A percentile compares a stretch with the other conserved stretches of the same genome.
Conservation (phyloP, 2,797 vertebrate genomes). For the Sebastes glaucus region DNA sequence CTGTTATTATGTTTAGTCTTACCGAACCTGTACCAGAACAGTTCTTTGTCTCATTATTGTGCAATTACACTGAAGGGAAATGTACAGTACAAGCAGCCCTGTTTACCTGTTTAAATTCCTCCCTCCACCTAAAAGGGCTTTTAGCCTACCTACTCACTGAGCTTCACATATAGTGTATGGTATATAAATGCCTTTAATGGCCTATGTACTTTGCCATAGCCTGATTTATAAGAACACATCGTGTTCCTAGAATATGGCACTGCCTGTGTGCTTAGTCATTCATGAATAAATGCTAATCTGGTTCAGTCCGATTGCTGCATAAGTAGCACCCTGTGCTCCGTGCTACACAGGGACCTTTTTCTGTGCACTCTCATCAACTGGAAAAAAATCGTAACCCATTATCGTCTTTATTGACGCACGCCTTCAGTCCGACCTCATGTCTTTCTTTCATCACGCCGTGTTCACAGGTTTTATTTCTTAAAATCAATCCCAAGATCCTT, state of each 20-base stretch:
- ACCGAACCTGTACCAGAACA: not conserved
- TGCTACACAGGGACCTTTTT: not conserved
- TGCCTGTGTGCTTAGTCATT: not conserved
- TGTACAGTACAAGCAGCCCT: not conserved
- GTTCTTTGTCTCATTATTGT: not conserved
- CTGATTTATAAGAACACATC: not conserved
- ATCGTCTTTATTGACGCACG: not conserved
- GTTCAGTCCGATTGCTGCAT: not conserved
- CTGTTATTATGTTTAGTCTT: not conserved
- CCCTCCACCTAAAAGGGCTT: not conserved
- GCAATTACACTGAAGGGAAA: not conserved
- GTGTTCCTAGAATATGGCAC: not conserved
- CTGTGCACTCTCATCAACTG: not conserved
- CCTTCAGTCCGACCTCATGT: not conserved
- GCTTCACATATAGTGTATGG: not conserved
- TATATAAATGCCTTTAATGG: not conserved
- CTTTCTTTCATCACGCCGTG: not conserved
- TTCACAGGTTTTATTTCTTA: not conserved
- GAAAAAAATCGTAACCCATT: not conserved
- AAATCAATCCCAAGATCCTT: not conserved
- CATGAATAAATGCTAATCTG: constrained; percentile 10
- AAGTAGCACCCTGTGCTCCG: not conserved
- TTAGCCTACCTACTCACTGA: not conserved
- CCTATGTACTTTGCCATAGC: not conserved
- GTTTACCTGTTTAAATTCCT: not conserved